A percentile compares a stretch with the other conserved stretches of the same genome.
phyloP scores from a whole-genome alignment of 2,888 invertebrate species.

The Anodontia alba region DNA sequence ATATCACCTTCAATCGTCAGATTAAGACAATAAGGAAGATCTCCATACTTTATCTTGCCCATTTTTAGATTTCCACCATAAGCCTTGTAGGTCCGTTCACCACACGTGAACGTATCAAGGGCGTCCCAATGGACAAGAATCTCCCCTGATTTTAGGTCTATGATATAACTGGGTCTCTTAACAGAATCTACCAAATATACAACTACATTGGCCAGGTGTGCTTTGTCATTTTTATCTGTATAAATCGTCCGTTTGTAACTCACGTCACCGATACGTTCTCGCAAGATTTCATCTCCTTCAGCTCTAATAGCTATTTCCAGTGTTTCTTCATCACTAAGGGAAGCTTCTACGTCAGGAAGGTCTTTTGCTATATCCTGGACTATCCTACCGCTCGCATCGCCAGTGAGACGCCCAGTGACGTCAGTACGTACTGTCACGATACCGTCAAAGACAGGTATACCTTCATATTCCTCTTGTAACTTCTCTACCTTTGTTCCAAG shows the following conservation, averaged over 20 bases:
- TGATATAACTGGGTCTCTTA: conserved; percentile 60
- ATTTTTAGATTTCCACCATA: conserved; percentile 66
- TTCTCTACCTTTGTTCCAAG: conserved; percentile 59
- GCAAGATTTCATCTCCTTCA: conserved; percentile 25
- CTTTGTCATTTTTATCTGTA: conserved; percentile 31
- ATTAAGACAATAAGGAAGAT: conserved; percentile 49
- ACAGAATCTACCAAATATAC: conserved; percentile 42
- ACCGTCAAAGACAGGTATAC: conserved; percentile 62
- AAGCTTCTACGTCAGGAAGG: conserved; percentile 34
- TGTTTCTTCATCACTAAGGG: conserved; percentile 41
- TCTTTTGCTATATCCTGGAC: conserved; percentile 62
- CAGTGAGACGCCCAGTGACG: conserved; percentile 43
- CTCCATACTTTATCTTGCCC: conserved; percentile 62
- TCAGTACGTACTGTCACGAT: conserved; percentile 61
- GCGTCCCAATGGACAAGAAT: conserved; percentile 55
- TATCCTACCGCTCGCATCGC: conserved; percentile 59
- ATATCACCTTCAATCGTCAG: conserved; percentile 38
- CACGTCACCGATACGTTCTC: conserved; percentile 21
- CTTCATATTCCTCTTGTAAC: conserved; percentile 61
- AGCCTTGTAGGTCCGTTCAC: conserved; percentile 32
- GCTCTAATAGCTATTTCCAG: conserved; percentile 29
- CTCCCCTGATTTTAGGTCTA: conserved; percentile 64
- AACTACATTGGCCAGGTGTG: conserved; percentile 42
- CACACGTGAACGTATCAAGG: conserved; percentile 49
- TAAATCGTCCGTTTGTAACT: conserved; percentile 28